A percentile compares a stretch with the other conserved stretches of the same genome.
Conservation (phyloP, 2,888 invertebrate species). For the Cataglyphis altisquamis region DNA sequence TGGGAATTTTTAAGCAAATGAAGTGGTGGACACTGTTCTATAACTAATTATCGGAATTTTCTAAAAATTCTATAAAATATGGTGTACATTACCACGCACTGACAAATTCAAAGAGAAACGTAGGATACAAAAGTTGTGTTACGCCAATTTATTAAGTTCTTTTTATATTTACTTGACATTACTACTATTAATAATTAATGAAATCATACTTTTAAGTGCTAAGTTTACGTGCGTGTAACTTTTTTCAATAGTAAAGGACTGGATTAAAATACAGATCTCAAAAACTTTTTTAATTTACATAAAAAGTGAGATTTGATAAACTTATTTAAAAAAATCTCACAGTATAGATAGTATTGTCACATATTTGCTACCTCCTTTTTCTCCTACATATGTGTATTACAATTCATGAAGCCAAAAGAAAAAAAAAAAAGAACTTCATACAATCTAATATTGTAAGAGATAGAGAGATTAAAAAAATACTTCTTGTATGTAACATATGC, state of each 20-base stretch:
- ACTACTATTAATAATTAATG: conserved; percentile 50
- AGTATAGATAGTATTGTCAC: conserved; percentile 58
- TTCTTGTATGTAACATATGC: conserved; percentile 74
- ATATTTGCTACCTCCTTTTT: conserved; percentile 63
- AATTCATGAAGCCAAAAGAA: conserved; percentile 61
- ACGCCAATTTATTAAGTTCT: conserved; percentile 40
- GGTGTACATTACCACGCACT: conserved; percentile 25
- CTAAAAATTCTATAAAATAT: conserved; percentile 7
- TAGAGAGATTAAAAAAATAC: conserved; percentile 62
- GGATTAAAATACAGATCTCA: conserved; percentile 58
- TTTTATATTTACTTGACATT: conserved; percentile 58
- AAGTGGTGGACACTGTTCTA: conserved; percentile 25
- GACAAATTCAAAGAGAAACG: conserved; percentile 42
- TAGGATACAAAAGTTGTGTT: conserved; percentile 48
- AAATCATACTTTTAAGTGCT: conserved; percentile 51
- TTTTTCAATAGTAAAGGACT: conserved; percentile 57
- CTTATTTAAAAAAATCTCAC: conserved; percentile 35
- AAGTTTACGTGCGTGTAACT: conserved; percentile 47
- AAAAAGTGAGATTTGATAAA: conserved; percentile 50
- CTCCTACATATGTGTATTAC: conserved; percentile 56
- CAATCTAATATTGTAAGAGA: conserved; percentile 60
- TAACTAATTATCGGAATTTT: conserved; percentile 2
- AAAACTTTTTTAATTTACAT: conserved; percentile 53
- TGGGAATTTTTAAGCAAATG: conserved; percentile 25
- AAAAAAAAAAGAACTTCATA: conserved; percentile 58